Conservation (phyloP, 2,888 invertebrate species). For the Torymus tubicola region DNA sequence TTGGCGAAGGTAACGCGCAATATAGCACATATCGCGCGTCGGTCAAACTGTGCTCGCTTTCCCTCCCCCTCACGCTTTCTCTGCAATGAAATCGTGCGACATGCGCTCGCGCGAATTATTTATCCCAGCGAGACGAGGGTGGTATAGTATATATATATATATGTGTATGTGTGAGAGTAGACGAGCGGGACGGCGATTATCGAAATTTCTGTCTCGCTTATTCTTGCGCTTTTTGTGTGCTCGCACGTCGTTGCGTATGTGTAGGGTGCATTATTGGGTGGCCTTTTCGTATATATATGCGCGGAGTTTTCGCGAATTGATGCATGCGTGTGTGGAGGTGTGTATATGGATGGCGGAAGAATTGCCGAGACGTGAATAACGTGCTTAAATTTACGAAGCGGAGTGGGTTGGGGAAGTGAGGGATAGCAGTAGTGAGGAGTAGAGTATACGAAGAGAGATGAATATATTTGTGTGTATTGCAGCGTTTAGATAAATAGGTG, state of each 20-base stretch:
- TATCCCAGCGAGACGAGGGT: conserved; percentile 66
- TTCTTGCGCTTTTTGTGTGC: neutral
- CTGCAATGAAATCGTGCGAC: conserved; percentile 69
- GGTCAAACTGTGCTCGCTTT: conserved; percentile 73
- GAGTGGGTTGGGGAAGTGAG: neutral
- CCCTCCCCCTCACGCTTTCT: neutral
- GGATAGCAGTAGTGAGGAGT: neutral
- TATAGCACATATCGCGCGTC: conserved; percentile 69
- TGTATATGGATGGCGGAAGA: conserved; percentile 26
- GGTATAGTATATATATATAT: no score
- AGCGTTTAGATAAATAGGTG: no score
- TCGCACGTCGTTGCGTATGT: neutral
- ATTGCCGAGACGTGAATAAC: conserved; percentile 21
- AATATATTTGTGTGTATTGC: neutral
- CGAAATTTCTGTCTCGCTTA: conserved; percentile 23
- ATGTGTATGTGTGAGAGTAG: neutral
- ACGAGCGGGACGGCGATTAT: conserved; percentile 18
- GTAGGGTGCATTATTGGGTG: neutral
- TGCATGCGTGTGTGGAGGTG: no score
- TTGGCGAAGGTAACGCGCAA: conserved; percentile 50
- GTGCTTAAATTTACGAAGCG: conserved; percentile 7
- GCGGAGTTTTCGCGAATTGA: conserved; percentile 3
- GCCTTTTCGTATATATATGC: neutral
- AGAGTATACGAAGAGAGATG: neutral
- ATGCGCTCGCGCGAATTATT: conserved; percentile 71